Evolutionary conservation across 2,113 vertebrate species (phyloP), one percentile per base, ranked within the genome.

Genomic region (Perca fluviatilis): DNA sequence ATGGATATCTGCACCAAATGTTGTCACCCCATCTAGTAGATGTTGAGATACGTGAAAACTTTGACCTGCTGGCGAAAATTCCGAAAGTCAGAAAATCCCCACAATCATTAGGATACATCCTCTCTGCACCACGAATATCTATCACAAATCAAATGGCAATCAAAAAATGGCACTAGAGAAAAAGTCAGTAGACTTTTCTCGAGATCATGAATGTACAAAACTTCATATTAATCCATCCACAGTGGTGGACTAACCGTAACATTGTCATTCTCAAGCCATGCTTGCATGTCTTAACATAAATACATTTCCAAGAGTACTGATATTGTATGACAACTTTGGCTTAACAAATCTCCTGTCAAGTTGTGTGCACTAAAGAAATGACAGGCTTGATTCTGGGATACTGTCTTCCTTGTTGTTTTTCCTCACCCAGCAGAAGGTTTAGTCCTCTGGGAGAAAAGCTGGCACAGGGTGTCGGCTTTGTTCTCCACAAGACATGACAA

Each of bases 391-490:
- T 51, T 50, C 51, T 54, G 43, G 19, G 70, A 73, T 53, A 23
- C 25, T 81, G n/a, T 79, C 30, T 14, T 77, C 50, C 33, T 14
- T 21, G 19, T 72, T 76, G 68, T 75, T 88, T 87, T 84, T 60
- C 82, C 57, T 74, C 75, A 67, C 47, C 69, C 75, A 73, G 67
- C 73, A 82, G 75, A 84, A 60, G 82, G 74, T 85, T 84, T 40
- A 63, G 67, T 88, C 84, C 82, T 73, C 72, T n/a, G 82, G 83
- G 84, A 87, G 77, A 64, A 65, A 76, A 82, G 33, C 72, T 78
- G 85, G 83, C 81, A 83, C 81, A 68, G 76, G 77, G 43, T 12
- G 36, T n/a, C 33, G 54, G 82, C 80, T 87, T 87, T 91, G 84
- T 84, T 87, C 74, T 74, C 63, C 46, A 50, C 23, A 66, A 60